Conservation (phyloP, 2,888 invertebrate species). For the Hybos culiciformis region DNA sequence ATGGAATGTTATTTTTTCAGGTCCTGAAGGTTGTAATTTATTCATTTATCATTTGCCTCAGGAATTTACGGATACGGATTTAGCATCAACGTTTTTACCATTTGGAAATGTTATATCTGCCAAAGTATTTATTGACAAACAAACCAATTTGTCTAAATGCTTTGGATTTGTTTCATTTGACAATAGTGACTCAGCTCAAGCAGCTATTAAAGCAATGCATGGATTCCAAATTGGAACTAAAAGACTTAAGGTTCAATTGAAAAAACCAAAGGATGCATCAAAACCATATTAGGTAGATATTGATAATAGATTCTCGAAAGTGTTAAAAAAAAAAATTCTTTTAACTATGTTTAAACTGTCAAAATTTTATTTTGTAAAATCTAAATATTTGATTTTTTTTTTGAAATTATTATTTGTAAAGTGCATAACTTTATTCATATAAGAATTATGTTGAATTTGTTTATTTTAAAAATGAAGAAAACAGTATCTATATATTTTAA, state of each 20-base stretch:
- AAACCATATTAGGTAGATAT: conserved; percentile 66
- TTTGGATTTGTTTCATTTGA: conserved; percentile 98
- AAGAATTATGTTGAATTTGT: no score
- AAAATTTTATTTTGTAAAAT: no score
- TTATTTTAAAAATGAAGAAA: no score
- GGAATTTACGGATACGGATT: conserved; percentile 94
- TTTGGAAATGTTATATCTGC: conserved; percentile 98
- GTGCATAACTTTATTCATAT: no score
- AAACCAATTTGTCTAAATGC: conserved; percentile 98
- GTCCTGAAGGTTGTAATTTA: conserved; percentile 96
- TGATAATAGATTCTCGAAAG: conserved; percentile 3
- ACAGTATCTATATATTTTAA: no score
- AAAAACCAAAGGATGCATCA: conserved; percentile 85
- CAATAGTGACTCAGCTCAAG: conserved; percentile 84
- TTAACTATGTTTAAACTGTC: no score
- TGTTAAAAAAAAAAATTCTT: no score
- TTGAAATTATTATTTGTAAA: no score
- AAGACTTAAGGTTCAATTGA: conserved; percentile 93
- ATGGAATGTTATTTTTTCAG: conserved; percentile 41
- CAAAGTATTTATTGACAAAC: conserved; percentile 99
- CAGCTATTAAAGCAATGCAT: conserved; percentile 95
- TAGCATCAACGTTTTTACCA: conserved; percentile 91
- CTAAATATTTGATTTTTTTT: no score
- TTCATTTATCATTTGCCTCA: conserved; percentile 99
- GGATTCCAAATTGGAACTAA: conserved; percentile 97